Conservation (phyloP, 2,888 invertebrate species). For the Dynastes hyllus region DNA sequence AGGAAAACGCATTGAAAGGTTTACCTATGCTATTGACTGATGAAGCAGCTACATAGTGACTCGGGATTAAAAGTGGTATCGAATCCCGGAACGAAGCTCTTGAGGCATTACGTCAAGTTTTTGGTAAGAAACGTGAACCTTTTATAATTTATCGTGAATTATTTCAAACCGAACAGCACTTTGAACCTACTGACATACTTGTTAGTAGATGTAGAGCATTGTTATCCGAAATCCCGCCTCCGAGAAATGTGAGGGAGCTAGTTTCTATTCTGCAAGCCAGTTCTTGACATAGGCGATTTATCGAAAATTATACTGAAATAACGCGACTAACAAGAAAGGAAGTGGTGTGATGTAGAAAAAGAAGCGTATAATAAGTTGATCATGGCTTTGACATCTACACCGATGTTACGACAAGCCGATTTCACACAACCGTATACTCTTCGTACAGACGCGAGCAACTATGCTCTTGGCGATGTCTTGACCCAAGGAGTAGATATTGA, state of each 20-base stretch:
- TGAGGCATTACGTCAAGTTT: slow-evolving; percentile 5
- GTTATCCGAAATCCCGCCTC: slow-evolving; percentile 36
- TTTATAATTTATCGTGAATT: no score
- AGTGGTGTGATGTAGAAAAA: slow-evolving; percentile 52
- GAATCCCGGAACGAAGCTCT: slow-evolving; percentile 15
- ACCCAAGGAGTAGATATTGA: no score
- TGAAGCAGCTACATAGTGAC: slow-evolving; percentile 32
- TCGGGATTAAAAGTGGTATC: slow-evolving; percentile 9
- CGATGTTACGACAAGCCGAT: no score
- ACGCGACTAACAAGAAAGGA: slow-evolving; percentile 51
- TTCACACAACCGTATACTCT: no score
- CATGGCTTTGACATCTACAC: no score
- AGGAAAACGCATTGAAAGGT: slow-evolving; percentile 24
- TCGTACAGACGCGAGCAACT: no score
- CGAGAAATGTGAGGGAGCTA: slow-evolving; percentile 44
- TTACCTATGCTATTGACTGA: slow-evolving; percentile 31
- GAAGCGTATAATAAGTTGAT: slow-evolving; percentile 54
- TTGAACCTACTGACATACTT: background rate
- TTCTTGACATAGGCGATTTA: no score
- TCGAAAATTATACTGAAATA: slow-evolving; percentile 50
- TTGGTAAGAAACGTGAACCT: background rate
- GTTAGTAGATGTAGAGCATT: background rate
- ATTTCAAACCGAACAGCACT: no score
- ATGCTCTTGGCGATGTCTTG: no score
- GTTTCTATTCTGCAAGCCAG: slow-evolving; percentile 50